Conservation (phyloP, 2,113 vertebrate species). For the Corythaixoides concolor region DNA sequence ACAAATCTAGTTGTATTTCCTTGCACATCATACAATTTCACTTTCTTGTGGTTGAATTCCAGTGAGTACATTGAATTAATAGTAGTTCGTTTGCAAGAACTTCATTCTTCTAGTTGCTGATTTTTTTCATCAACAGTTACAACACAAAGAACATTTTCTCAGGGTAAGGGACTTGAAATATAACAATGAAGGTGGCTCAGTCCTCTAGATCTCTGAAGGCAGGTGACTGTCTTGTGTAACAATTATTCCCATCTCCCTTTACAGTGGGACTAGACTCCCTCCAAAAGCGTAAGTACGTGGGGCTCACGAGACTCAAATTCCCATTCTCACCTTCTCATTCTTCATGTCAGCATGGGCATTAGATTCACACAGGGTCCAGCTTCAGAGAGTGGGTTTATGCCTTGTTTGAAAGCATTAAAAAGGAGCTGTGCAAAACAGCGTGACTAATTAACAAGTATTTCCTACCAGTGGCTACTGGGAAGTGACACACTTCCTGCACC, state of each 20-base stretch:
- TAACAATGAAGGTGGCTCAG: background rate
- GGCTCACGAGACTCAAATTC: background rate
- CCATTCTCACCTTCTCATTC: background rate
- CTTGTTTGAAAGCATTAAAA: background rate
- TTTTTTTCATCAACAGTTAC: background rate
- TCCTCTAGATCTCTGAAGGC: background rate
- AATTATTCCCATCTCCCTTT: background rate
- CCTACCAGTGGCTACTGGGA: background rate
- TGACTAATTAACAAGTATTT: background rate
- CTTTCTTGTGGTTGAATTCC: background rate
- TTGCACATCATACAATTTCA: background rate
- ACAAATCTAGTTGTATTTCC: background rate
- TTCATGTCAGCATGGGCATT: background rate
- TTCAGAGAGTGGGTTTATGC: background rate
- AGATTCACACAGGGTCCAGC: background rate
- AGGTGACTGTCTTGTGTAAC: background rate
- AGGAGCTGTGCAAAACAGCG: background rate
- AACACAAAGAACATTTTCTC: background rate
- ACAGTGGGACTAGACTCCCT: background rate
- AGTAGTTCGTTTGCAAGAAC: background rate
- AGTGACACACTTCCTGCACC: slow-evolving; percentile 42
- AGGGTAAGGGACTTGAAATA: background rate
- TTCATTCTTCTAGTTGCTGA: background rate
- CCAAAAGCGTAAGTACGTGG: background rate
- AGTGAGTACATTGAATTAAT: background rate